phyloP scores from a whole-genome alignment of 2,797 vertebrate genomes.

The Serranus cabrilla region DNA sequence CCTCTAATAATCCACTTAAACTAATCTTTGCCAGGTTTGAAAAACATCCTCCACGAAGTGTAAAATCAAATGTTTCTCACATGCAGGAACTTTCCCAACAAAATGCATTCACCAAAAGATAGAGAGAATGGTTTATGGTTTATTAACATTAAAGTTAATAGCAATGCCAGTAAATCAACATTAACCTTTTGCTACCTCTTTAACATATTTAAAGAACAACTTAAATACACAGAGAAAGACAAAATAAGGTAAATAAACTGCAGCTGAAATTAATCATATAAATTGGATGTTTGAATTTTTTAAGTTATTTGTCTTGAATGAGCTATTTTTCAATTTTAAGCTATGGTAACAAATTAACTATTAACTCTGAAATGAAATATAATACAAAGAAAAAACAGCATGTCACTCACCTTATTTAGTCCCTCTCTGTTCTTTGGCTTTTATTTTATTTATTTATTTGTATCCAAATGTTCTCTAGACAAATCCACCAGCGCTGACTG shows the following conservation, averaged over 20 bases:
- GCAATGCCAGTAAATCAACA: not conserved
- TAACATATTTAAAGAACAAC: not conserved
- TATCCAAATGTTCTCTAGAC: conserved; percentile 48
- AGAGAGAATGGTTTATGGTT: rapidly evolving
- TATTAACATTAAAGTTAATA: not conserved
- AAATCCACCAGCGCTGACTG: conserved; percentile 53
- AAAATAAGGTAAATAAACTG: not conserved
- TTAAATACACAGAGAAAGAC: not conserved
- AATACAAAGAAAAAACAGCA: not conserved
- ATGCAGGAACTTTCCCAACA: not conserved
- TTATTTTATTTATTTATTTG: conserved; percentile 16
- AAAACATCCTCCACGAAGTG: conserved; percentile 24
- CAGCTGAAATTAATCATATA: not conserved
- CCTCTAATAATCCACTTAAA: conserved; percentile 69
- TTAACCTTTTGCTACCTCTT: not conserved
- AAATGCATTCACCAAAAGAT: not conserved
- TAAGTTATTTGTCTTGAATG: not conserved
- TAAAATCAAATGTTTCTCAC: conserved; percentile 41
- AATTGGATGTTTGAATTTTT: not conserved
- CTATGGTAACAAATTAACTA: not conserved
- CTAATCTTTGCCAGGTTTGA: conserved; percentile 65
- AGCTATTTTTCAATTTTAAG: not conserved
- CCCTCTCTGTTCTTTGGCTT: conserved; percentile 12
- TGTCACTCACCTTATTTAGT: conserved; percentile 64
- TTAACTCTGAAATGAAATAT: not conserved